Conservation (phyloP, 2,113 vertebrate genomes). For the Entelurus aequoreus region DNA sequence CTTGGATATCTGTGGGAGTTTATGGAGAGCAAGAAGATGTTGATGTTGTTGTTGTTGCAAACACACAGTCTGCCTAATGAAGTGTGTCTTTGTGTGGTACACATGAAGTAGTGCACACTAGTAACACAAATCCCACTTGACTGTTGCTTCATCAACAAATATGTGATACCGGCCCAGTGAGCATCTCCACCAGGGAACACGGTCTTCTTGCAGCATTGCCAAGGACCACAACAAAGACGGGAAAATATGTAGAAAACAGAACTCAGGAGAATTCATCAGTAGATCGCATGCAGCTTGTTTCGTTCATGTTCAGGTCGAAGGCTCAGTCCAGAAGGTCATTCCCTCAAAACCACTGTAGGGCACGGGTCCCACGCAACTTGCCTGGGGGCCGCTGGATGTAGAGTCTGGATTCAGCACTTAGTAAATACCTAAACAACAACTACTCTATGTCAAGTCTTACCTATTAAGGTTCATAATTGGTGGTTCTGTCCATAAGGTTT, state of each 20-base stretch:
- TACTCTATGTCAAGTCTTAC: no score
- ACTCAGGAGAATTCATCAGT: no score
- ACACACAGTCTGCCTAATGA: slow-evolving; percentile 3
- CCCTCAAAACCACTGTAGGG: background rate
- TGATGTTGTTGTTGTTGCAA: slow-evolving; percentile 19
- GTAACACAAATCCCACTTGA: slow-evolving; percentile 22
- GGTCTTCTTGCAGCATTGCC: background rate
- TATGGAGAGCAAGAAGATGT: slow-evolving; percentile 9
- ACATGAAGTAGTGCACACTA: slow-evolving; percentile 7
- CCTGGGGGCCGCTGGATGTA: no score
- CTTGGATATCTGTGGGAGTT: slow-evolving; percentile 35
- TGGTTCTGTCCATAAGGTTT: background rate
- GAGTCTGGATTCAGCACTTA: background rate
- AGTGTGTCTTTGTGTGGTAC: slow-evolving; percentile 18
- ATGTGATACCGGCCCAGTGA: slow-evolving; percentile 15
- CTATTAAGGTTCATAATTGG: no score
- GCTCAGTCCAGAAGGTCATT: background rate
- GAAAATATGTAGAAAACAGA: no score
- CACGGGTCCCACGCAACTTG: no score
- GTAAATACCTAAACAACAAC: no score
- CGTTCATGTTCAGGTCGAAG: background rate
- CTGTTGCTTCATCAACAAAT: slow-evolving; percentile 34
- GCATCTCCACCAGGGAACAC: slow-evolving; percentile 24
- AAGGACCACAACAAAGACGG: no score
- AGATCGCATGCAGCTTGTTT: no score